A percentile compares a stretch with the other conserved stretches of the same genome.
phyloP scores from a whole-genome alignment of 2,797 vertebrate genomes.

The Salarias fasciatus region DNA sequence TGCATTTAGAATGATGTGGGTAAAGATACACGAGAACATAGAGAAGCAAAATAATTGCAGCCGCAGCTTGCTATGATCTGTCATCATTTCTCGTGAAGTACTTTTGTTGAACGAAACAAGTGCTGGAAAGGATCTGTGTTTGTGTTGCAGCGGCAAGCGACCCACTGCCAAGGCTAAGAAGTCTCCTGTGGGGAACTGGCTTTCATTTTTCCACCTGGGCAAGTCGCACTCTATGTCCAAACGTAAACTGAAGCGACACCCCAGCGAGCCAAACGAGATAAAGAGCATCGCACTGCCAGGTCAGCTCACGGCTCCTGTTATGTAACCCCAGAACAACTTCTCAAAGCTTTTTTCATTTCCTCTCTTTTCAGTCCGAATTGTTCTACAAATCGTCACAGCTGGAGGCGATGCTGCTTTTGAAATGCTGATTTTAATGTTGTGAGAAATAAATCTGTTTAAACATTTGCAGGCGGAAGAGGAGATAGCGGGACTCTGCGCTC shows the following conservation, averaged over 20 bases:
- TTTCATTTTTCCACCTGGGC: slow-evolving; percentile 96
- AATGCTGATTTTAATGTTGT: neutral
- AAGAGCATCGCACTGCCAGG: slow-evolving; percentile 94
- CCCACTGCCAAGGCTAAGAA: slow-evolving; percentile 92
- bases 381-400: neutral
- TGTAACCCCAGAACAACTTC: slow-evolving; percentile 1
- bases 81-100: neutral
- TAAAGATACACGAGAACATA: too few relatives aligned
- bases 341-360: neutral
- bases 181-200: slow-evolving; percentile 96
- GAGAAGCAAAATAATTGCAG: neutral
- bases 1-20: too few relatives aligned
- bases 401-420: slow-evolving; percentile 2
- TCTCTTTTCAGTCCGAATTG: too few relatives aligned
- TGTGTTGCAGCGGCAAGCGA: slow-evolving; percentile 83
- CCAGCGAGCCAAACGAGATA: slow-evolving; percentile 95
- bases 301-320: slow-evolving; percentile 59
- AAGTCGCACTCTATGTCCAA: slow-evolving; percentile 91
- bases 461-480: slow-evolving; percentile 88
- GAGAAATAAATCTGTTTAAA: slow-evolving; percentile 8
- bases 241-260: slow-evolving; percentile 93
- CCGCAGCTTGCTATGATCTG: neutral
- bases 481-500: slow-evolving; percentile 94
- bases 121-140: slow-evolving; percentile 34
- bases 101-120: neutral